Evolutionary conservation across 1,140 invertebrate species (phyloP).

Genomic region (Liolophura sinensis): DNA sequence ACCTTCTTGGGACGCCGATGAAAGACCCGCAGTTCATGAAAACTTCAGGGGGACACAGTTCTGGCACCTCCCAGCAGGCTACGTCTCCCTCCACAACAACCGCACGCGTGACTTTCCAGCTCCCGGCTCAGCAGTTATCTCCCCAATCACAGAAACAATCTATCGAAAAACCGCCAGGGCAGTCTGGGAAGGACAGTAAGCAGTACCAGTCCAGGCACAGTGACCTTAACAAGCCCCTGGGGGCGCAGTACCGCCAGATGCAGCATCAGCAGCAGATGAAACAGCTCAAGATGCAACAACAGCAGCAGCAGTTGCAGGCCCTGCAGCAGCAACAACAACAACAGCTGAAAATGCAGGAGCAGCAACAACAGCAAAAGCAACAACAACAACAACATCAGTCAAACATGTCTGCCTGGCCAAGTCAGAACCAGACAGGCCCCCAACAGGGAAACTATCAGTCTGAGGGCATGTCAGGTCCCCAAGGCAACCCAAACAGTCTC

Average conservation of each 20-base stretch:
- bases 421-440: conserved; percentile 49
- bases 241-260: conserved; percentile 20
- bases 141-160: too few relatives aligned
- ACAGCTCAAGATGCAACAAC: conserved; percentile 17
- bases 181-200: too few relatives aligned
- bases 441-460: too few relatives aligned
- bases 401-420: conserved; percentile 38
- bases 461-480: too few relatives aligned
- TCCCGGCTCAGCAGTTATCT: too few relatives aligned
- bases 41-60: neutral
- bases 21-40: conserved; percentile 42
- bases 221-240: too few relatives aligned
- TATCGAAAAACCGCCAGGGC: too few relatives aligned
- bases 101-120: too few relatives aligned
- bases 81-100: too few relatives aligned
- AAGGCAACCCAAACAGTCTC: too few relatives aligned
- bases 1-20: conserved; percentile 41
- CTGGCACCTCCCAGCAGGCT: too few relatives aligned
- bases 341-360: conserved; percentile 22
- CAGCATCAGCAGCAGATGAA: conserved; percentile 27
- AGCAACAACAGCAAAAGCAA: conserved; percentile 16
- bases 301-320: conserved; percentile 14
- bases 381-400: conserved; percentile 13
- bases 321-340: conserved; percentile 24
- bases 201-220: too few relatives aligned